Conservation (phyloP, 2,113 vertebrate species). For the Mesembrinibis cayennensis region DNA sequence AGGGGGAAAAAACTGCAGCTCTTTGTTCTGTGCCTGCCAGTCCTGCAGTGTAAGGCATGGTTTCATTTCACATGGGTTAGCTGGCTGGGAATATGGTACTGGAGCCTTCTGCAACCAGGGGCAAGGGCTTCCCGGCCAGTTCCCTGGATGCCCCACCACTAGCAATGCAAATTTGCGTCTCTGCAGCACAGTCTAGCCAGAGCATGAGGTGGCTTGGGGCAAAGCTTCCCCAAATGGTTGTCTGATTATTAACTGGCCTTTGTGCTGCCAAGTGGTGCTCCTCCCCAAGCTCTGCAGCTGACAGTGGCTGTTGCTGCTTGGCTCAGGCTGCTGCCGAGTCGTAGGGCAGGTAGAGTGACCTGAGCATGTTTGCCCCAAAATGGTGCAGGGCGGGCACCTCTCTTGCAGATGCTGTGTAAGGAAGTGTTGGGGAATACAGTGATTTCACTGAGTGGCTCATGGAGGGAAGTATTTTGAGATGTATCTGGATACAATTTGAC, state of each 20-base stretch:
- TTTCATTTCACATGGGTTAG: background rate
- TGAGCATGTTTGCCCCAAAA: background rate
- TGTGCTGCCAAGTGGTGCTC: background rate
- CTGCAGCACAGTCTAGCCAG: background rate
- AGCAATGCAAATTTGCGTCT: background rate
- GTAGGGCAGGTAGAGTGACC: background rate
- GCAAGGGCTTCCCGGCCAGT: background rate
- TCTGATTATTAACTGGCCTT: background rate
- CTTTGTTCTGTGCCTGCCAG: background rate
- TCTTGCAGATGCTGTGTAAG: background rate
- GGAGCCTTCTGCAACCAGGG: background rate
- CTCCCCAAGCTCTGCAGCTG: background rate
- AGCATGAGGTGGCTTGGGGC: background rate
- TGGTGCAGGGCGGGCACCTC: rapidly evolving
- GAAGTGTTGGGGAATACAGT: background rate
- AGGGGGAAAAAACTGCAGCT: background rate
- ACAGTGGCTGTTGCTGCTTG: background rate
- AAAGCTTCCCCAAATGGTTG: background rate
- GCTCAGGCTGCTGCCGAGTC: background rate
- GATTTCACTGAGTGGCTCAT: background rate
- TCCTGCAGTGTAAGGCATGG: background rate
- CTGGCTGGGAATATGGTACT: background rate
- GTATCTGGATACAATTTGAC: background rate
- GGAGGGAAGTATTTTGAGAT: background rate
- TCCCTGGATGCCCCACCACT: too few species aligned